These are phyloP conservation scores for Petroica traversi DNA, from an alignment of 2,113 vertebrate species.

Conservation along the genomic window DNA sequence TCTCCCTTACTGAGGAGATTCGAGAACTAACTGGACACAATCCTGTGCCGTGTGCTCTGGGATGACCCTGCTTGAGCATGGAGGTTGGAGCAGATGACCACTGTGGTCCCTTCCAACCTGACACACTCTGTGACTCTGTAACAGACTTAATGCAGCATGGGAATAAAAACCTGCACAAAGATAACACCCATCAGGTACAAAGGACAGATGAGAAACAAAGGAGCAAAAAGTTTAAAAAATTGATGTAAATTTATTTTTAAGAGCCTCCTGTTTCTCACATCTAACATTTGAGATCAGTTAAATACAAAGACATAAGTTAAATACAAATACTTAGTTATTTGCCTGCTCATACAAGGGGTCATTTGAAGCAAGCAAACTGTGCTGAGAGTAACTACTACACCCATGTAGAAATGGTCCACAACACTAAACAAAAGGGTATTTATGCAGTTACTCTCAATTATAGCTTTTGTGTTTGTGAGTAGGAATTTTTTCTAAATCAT, in stretches of 20 bases:
- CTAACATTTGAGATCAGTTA: background rate
- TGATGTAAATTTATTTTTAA: background rate
- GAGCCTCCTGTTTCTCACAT: background rate
- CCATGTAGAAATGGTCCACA: background rate
- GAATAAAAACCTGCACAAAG: background rate
- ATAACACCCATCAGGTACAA: background rate
- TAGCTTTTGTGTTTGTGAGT: background rate
- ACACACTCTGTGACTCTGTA: background rate
- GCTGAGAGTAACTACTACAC: background rate
- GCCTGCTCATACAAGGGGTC: background rate
- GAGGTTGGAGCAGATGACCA: background rate
- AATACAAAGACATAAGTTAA: background rate
- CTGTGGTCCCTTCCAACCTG: background rate
- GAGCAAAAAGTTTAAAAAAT: background rate
- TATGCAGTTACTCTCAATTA: background rate
- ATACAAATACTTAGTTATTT: background rate
- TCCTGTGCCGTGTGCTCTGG: background rate
- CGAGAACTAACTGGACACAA: background rate
- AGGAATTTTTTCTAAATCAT: background rate
- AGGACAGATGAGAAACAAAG: background rate
- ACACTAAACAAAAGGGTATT: background rate
- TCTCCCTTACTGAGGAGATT: background rate
- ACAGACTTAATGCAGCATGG: background rate
- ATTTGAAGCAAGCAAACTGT: background rate
- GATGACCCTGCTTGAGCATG: background rate